Evolutionary conservation across 2,888 invertebrate genomes (phyloP), one percentile per base, ranked within the genome.

Genomic region (Erannis defoliaria): DNA sequence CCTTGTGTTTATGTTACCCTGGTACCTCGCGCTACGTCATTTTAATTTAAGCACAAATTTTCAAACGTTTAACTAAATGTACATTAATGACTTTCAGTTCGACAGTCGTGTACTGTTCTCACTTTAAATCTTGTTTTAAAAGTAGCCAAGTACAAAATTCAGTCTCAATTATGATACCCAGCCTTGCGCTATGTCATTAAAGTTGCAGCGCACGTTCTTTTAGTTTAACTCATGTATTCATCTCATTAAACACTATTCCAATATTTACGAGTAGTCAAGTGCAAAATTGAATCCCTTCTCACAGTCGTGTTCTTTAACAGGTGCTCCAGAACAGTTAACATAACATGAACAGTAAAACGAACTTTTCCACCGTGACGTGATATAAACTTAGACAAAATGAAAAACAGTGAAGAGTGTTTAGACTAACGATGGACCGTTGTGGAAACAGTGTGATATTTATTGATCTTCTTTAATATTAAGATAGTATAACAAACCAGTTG

Each of bases 371-470:
- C 70, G 85, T 88, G 80, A 89, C 88, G 85, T 90, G 82, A 90
- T 78, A 80, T 78, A 76, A 79, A 75, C 69, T 69, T 70, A 67
- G 64, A 60, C 90, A 93, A 91, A 90, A 93, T 93, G 93, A 93
- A 93, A 88, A 93, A 93, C 84, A 90, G 93, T 77, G 93, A 93
- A 75, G 93, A 93, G 88, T 93, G 93, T 90, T 89, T 93, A 90
- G 79, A 86, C 85, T 88, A 79, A 86, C 54, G 62, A 57, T 51
- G 64, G 66, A 74, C 75, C 74, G 73, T 71, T 68, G 43, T 26
- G 73, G 64, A 82, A 86, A 80, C 81, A 82, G 82, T 91, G 92
- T 92, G 90, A 92, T 90, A 91, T 88, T 86, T 80, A 83, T 85
- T 86, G 84, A 89, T 89, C 84, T 89, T 88, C 82, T 82, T 61